Percentiles rank a stretch among this genome's conserved stretches.
Conservation (phyloP, 92 coral and sea anemone species). For the Scolanthus callimorphus region DNA sequence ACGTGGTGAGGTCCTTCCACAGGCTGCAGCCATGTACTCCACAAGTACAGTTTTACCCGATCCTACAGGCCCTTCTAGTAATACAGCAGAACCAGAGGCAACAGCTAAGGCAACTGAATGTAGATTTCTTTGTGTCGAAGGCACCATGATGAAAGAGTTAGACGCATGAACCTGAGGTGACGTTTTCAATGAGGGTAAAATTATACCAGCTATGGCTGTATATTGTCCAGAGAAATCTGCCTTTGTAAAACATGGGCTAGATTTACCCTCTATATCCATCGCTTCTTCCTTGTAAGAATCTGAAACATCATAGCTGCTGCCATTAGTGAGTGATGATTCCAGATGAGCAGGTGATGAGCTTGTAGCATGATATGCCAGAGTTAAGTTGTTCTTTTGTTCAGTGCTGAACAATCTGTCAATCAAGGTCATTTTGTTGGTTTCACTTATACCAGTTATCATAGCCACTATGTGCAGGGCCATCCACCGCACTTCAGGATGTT, state of each 20-base stretch:
- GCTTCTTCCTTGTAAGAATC: neutral
- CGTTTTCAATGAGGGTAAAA: slow-evolving; percentile 56
- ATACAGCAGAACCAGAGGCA: slow-evolving; percentile 75
- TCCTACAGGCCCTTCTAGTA: slow-evolving; percentile 88
- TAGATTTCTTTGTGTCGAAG: slow-evolving; percentile 68
- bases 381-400: slow-evolving; percentile 32
- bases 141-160: slow-evolving; percentile 67
- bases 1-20: slow-evolving; percentile 71
- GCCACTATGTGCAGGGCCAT: slow-evolving; percentile 58
- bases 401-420: slow-evolving; percentile 35
- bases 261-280: slow-evolving; percentile 7
- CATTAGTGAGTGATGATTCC: neutral
- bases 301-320: neutral
- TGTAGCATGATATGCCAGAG: neutral
- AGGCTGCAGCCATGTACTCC: slow-evolving; percentile 66
- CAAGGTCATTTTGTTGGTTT: slow-evolving; percentile 40
- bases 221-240: slow-evolving; percentile 71
- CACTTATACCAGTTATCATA: slow-evolving; percentile 70
- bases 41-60: slow-evolving; percentile 88
- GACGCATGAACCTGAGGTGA: slow-evolving; percentile 1
- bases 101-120: slow-evolving; percentile 81
- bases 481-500: slow-evolving; percentile 45
- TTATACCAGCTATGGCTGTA: slow-evolving; percentile 57
- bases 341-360: neutral
- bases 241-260: slow-evolving; percentile 39